Conservation (phyloP, 2,797 vertebrate genomes). For the Myoxocephalus aenaeus region DNA sequence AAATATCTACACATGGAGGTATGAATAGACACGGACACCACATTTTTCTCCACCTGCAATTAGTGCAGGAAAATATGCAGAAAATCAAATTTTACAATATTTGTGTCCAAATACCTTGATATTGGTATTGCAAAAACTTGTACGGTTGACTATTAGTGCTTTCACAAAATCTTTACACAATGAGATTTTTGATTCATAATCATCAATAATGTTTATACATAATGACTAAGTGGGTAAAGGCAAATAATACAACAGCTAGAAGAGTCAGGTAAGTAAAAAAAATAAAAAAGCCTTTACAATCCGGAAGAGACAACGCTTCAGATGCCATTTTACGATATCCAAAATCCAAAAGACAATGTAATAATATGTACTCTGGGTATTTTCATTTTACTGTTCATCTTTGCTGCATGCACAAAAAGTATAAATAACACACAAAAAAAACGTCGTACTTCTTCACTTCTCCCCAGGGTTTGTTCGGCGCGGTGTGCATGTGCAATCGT, state of each 20-base stretch:
- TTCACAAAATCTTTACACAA: too few relatives aligned
- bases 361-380: background rate
- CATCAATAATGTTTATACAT: background rate
- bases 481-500: background rate
- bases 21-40: background rate
- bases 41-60: background rate
- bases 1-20: constrained; percentile 11
- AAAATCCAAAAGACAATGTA: background rate
- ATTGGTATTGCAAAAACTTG: too few relatives aligned
- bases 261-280: background rate
- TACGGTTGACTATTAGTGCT: too few relatives aligned
- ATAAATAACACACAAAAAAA: constrained; percentile 6
- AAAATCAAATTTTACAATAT: too few relatives aligned
- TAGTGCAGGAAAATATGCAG: background rate
- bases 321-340: background rate
- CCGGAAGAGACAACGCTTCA: background rate
- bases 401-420: background rate
- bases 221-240: background rate
- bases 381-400: background rate
- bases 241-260: too few relatives aligned
- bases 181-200: too few relatives aligned
- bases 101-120: too few relatives aligned
- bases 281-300: too few relatives aligned
- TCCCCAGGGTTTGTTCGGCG: constrained; percentile 25
- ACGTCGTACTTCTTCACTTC: constrained; percentile 9